Evolutionary conservation across 2,888 invertebrate genomes (phyloP).

Genomic region (Zeuzera pyrina): DNA sequence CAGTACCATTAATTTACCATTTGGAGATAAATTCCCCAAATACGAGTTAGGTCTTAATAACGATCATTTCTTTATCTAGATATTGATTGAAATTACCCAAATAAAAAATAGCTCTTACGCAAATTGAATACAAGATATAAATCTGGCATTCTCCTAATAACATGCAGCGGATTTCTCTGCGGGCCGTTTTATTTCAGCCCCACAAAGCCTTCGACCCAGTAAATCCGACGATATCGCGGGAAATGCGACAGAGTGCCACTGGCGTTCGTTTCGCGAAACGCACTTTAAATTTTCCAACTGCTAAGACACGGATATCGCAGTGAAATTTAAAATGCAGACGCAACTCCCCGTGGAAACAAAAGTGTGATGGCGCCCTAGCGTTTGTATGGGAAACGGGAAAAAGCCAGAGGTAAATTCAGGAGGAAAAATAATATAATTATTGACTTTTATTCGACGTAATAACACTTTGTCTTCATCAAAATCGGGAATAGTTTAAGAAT

Average conservation of each 20-base stretch:
- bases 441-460: too few species aligned
- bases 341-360: conserved; percentile 39
- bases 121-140: conserved; percentile 69
- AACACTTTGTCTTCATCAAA: too few species aligned
- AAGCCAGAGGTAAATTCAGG: too few species aligned
- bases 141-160: conserved; percentile 61
- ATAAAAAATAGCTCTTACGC: conserved; percentile 58
- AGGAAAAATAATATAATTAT: too few species aligned
- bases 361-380: too few species aligned
- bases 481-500: too few species aligned
- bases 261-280: conserved; percentile 52
- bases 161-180: conserved; percentile 61
- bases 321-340: conserved; percentile 53
- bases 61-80: too few species aligned
- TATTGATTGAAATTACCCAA: too few species aligned
- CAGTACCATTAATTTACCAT: too few species aligned
- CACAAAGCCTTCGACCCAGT: conserved; percentile 64
- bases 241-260: conserved; percentile 58
- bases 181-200: conserved; percentile 62
- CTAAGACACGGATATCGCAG: conserved; percentile 42
- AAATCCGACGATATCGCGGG: conserved; percentile 63
- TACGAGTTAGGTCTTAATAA: too few species aligned
- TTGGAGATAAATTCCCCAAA: too few species aligned
- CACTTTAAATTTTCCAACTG: conserved; percentile 58
- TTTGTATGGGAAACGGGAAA: conserved; percentile 5